Evolutionary conservation across 64 coral and sea anemone genomes (phyloP), one percentile per base, ranked within the genome.

Genomic region (Porites lutea): DNA sequence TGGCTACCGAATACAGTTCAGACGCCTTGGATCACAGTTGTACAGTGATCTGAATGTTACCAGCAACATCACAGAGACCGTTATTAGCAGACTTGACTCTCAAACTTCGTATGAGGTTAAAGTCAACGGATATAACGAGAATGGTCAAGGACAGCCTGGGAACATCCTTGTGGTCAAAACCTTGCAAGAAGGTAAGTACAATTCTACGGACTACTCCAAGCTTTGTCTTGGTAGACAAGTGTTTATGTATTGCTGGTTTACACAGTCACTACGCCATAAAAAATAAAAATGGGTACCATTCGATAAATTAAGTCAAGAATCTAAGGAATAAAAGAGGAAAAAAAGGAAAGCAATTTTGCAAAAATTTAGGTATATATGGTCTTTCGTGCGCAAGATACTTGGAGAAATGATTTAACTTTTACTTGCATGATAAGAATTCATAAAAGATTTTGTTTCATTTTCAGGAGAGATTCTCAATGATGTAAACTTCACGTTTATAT

Each of bases 91-190:
- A n/a, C 73, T 76, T 50, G 14, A 18, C 19, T 15, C 11, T 16
- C 46, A 76, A 15, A 51, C 73, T 18, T 12, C 14, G n/a, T 76
- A 76, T 48, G 73, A 76, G 73, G 19, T 76, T 14, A 16, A n/a
- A 50, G 73, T 76, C 44, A 76, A 50, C 51, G 73, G 73, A 6
- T 76, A 52, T 50, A 76, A 76, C 16, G 47, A 76, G 51, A 76
- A 50, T 15, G 73, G 73, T 15, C 73, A 76, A 19, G 73, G 73
- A 5, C 47, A 45, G 18, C 3, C 6, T 52, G 48, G 73, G 13
- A 76, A 48, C 0, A 4, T 78, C 7, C 49, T 58, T 0, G 75
- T 55, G 0, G 18, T 78, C 54, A 78, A 55, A 78, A 78, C 75
- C 19, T 5, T 57, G 8, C 52, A 51, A 13, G 8, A 2, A 7